phyloP scores from a whole-genome alignment of 1,140 invertebrate genomes.

The Atta colombica region DNA sequence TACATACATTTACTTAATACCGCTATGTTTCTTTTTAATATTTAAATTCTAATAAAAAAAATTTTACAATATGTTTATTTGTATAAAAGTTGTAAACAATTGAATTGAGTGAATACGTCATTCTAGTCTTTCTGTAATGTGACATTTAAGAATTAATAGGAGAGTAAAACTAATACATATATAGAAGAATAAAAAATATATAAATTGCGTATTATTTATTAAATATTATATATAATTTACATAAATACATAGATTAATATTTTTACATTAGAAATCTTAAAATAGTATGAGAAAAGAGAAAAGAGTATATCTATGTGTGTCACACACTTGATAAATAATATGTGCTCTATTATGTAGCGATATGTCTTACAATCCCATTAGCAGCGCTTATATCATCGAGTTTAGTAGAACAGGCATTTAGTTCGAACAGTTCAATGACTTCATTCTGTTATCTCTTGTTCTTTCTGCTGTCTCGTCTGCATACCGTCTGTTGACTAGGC shows the following conservation, averaged over 20 bases:
- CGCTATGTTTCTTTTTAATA: too few species aligned
- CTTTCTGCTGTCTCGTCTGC: constrained; percentile 28
- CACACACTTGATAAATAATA: constrained; percentile 26
- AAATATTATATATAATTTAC: background rate
- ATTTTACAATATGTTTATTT: too few species aligned
- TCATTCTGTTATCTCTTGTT: constrained; percentile 35
- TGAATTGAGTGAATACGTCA: too few species aligned
- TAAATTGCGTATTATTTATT: background rate
- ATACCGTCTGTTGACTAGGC: constrained; percentile 30
- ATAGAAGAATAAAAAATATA: background rate
- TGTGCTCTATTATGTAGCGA: background rate
- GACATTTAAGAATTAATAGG: too few species aligned
- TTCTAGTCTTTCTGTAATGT: too few species aligned
- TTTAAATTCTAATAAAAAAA: too few species aligned
- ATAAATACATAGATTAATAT: background rate
- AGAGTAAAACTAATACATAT: constrained; percentile 6
- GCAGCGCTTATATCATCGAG: background rate
- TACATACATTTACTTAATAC: too few species aligned
- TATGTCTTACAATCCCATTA: constrained; percentile 4
- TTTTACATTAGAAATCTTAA: background rate
- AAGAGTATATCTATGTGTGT: background rate
- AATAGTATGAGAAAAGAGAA: background rate
- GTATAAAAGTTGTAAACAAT: too few species aligned
- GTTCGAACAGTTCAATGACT: constrained; percentile 34
- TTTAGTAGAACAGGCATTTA: constrained; percentile 1